These are phyloP conservation scores for Parapristionchus giblindavisi DNA, from an alignment of 2,888 invertebrate genomes.

Conservation along the genomic window DNA sequence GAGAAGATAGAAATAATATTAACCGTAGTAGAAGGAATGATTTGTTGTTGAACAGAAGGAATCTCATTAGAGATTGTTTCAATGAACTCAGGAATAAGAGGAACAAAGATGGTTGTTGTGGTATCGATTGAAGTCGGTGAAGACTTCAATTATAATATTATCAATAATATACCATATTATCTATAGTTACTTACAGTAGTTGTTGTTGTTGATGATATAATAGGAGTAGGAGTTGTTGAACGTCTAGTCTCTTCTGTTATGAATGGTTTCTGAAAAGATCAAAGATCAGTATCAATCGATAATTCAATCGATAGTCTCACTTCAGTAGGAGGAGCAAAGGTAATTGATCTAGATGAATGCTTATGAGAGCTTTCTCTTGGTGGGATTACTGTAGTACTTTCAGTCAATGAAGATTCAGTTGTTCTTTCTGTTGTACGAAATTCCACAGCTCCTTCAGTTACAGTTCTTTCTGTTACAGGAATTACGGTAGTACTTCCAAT, in stretches of 20 bases:
- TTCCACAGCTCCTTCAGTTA: too few relatives aligned
- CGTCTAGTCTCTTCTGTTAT: neutral
- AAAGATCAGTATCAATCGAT: too few relatives aligned
- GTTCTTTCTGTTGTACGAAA: neutral
- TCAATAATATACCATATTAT: too few relatives aligned
- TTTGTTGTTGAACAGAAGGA: neutral
- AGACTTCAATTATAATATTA: too few relatives aligned
- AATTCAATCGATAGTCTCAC: too few relatives aligned
- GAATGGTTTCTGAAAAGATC: neutral
- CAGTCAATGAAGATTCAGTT: neutral
- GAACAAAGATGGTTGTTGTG: neutral
- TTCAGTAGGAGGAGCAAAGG: conserved; percentile 21
- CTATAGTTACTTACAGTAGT: neutral
- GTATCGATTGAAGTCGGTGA: neutral
- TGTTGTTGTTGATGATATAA: neutral
- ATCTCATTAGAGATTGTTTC: neutral
- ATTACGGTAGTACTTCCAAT: neutral
- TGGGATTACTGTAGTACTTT: neutral
- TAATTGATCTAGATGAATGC: conserved; percentile 9
- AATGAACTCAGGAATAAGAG: neutral
- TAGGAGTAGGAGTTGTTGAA: neutral
- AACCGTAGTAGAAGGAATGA: conserved; percentile 17
- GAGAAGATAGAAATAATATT: neutral
- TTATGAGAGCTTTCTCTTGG: conserved; percentile 15
- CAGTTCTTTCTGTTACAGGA: neutral